Evolutionary conservation across 2,888 invertebrate species (phyloP).

Genomic region (Rapana venosa): DNA sequence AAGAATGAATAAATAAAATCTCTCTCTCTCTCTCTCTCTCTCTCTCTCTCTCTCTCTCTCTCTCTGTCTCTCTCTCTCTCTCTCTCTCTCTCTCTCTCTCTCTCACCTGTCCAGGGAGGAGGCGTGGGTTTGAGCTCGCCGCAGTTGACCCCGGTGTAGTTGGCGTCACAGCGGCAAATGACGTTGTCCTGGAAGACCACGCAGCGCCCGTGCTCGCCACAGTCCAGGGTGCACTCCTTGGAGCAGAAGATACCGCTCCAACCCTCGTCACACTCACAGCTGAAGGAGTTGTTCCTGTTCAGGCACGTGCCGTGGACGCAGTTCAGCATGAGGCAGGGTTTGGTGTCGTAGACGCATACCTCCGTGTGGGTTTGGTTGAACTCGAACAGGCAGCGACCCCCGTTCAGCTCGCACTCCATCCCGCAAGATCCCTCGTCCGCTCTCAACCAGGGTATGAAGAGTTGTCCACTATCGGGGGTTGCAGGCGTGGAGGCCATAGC

Average conservation of each 20-base stretch:
- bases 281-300: slow-evolving; percentile 32
- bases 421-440: slow-evolving; percentile 1
- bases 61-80: not conserved
- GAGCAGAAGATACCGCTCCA: slow-evolving; percentile 54
- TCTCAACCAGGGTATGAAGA: not conserved
- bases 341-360: slow-evolving; percentile 22
- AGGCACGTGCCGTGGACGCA: slow-evolving; percentile 42
- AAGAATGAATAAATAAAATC: too few relatives aligned
- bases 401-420: slow-evolving; percentile 14
- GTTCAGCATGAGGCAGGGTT: slow-evolving; percentile 35
- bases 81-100: not conserved
- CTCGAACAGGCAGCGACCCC: slow-evolving; percentile 29
- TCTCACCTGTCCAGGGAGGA: slow-evolving; percentile 28
- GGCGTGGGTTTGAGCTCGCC: slow-evolving; percentile 51
- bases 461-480: not conserved
- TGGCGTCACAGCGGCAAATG: slow-evolving; percentile 57
- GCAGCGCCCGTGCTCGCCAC: slow-evolving; percentile 51
- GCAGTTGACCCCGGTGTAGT: slow-evolving; percentile 57
- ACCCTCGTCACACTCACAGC: slow-evolving; percentile 50
- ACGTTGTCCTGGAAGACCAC: slow-evolving; percentile 48
- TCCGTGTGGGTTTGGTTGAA: not conserved
- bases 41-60: slow-evolving; percentile 9
- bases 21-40: not conserved
- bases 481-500: not conserved
- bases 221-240: slow-evolving; percentile 50